Base-by-base conservation (phyloP, 2,888 invertebrate genomes). In the Ellobium chinense region DNA sequence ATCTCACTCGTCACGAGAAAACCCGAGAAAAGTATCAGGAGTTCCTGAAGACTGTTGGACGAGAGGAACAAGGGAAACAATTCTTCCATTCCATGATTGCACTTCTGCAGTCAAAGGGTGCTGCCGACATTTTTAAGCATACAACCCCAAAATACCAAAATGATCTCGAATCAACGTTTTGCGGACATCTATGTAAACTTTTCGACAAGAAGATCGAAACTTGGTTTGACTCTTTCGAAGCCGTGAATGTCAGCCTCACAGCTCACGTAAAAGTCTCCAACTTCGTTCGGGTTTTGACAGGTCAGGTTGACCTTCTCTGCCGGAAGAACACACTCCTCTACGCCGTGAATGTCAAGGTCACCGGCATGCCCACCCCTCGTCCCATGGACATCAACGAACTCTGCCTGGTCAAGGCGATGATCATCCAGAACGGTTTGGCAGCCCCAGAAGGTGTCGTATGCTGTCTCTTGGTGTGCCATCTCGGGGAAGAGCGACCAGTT, bases 231-330 rank as follows among this genome's bases (percentile, higher is more conserved):
- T 80, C 85, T 1, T 90, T 87, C 73, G 88, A 89, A 78, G 90
- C 90, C 12, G 86, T 89, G 0, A 88, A 87, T 0, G 87, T 89
- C 12, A 86, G 86, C 68, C 85, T 90, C 24, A 87, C 88, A 14
- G 88, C 88, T 27, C 90, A 89, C 63, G 88, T 89, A 36, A 89
- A 88, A 80, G 90, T 90, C n/a, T 89, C 89, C 0, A 87, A 87
- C 37, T 87, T 87, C 69, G 88, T 89, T 21, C 84, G 90, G 37
- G 87, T 88, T n/a, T 82, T 90, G 31, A 85, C 83, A 9, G 90
- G 90, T 5, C 87, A 88, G 58, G 84, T 89, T 14, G 88, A 89
- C 81, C 87, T 85, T 24, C 65, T 90, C 29, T 84, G 84, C 72
- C 78, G 85, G 18, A 85, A 87, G 36, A 84, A 85, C 36, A 88